Conservation (phyloP, 1,140 invertebrate species). For the Cotesia glomerata region DNA sequence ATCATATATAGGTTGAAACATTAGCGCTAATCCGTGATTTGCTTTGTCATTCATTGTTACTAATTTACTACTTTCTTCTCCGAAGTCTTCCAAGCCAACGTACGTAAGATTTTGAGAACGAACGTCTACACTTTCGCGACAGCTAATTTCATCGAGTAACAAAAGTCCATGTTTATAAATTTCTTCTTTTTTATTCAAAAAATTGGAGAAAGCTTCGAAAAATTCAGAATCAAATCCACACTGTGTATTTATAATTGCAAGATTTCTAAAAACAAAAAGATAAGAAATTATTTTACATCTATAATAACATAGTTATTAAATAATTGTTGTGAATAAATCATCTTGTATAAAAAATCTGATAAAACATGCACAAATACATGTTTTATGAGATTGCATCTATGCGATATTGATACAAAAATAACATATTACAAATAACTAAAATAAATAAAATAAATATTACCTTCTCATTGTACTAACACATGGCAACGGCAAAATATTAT, state of each 20-base stretch:
- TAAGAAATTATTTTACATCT: not conserved
- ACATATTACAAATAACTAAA: too few species aligned
- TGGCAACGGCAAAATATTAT: slow-evolving; percentile 34
- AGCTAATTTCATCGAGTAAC: slow-evolving; percentile 30
- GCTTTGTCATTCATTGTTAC: slow-evolving; percentile 15
- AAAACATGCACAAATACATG: not conserved
- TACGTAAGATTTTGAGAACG: slow-evolving; percentile 15
- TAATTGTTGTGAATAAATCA: not conserved
- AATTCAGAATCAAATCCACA: slow-evolving; percentile 32
- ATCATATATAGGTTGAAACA: slow-evolving; percentile 26
- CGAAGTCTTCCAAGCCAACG: slow-evolving; percentile 27
- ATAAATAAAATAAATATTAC: slow-evolving; percentile 18
- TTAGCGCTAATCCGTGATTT: slow-evolving; percentile 27
- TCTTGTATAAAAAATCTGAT: too few species aligned
- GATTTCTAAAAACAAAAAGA: slow-evolving; percentile 15
- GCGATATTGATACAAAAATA: slow-evolving; percentile 14
- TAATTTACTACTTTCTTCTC: slow-evolving; percentile 1
- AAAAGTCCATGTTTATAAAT: slow-evolving; percentile 25
- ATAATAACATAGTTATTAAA: not conserved
- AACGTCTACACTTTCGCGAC: slow-evolving; percentile 28
- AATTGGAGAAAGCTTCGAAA: slow-evolving; percentile 26
- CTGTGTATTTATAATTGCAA: not conserved
- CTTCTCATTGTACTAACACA: slow-evolving; percentile 30
- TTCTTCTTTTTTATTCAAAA: slow-evolving; percentile 17
- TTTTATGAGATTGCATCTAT: not conserved